These are phyloP conservation scores for Coreoperca whiteheadi DNA, from an alignment of 2,113 vertebrate species.

Conservation along the genomic window DNA sequence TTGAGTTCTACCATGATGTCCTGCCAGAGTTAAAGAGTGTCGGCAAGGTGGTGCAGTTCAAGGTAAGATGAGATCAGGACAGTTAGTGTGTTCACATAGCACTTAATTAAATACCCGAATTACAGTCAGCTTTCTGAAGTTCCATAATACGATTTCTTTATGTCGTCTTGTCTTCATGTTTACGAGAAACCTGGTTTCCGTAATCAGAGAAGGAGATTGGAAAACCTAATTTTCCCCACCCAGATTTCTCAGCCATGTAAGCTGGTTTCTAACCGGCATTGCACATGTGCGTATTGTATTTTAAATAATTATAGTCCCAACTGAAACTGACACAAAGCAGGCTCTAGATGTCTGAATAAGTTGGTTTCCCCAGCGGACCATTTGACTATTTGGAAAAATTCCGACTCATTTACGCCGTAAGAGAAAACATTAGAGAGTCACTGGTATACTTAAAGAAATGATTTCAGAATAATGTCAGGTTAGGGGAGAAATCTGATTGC, in stretches of 20 bases:
- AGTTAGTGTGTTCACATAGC: neutral
- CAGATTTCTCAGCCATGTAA: neutral
- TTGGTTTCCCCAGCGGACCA: too few relatives aligned
- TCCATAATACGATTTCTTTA: neutral
- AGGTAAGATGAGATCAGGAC: conserved; percentile 83
- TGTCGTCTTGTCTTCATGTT: neutral
- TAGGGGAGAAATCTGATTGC: too few relatives aligned
- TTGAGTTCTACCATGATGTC: conserved; percentile 96
- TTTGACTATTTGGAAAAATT: too few relatives aligned
- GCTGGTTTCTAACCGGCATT: too few relatives aligned
- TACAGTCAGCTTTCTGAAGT: neutral
- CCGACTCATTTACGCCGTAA: too few relatives aligned
- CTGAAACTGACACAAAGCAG: too few relatives aligned
- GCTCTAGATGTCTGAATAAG: too few relatives aligned
- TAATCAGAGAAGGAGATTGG: neutral
- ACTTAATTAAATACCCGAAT: neutral
- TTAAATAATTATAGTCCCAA: too few relatives aligned
- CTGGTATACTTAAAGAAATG: too few relatives aligned
- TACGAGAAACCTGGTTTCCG: neutral
- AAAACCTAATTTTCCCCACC: neutral
- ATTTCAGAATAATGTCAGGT: too few relatives aligned
- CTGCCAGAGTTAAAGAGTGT: conserved; percentile 93
- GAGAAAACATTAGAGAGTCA: too few relatives aligned
- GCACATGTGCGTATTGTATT: too few relatives aligned
- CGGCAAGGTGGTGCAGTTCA: conserved; percentile 96